Percentiles rank a stretch among this genome's conserved stretches.
Evolutionary conservation across 2,113 vertebrate genomes (phyloP).

Genomic region (Otolemur garnettii): DNA sequence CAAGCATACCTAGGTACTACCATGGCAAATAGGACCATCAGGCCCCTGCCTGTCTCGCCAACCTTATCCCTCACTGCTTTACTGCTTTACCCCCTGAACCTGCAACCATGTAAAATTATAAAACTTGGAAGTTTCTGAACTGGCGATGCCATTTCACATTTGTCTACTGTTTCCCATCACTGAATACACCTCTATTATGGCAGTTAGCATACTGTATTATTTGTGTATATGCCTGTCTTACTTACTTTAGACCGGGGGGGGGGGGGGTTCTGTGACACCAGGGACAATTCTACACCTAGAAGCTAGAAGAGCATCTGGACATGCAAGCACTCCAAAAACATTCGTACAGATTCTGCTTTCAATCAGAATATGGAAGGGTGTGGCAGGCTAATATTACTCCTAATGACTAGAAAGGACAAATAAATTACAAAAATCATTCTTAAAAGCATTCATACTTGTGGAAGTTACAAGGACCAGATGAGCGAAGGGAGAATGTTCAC

Average conservation of each 20-base stretch:
- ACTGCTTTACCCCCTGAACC: not conserved
- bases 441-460: not conserved
- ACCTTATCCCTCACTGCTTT: not conserved
- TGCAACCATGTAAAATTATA: not conserved
- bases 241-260: constrained; percentile 43
- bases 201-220: not conserved
- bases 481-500: not conserved
- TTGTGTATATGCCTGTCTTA: not conserved
- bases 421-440: constrained; percentile 4
- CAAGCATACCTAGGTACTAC: not conserved
- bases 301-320: not conserved
- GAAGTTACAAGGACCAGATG: not conserved
- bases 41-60: not conserved
- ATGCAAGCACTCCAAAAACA: constrained; percentile 10
- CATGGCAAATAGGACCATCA: not conserved
- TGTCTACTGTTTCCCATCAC: not conserved
- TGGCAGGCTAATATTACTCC: not conserved
- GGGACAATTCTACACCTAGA: not conserved
- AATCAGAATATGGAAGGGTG: not conserved
- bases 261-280: not conserved
- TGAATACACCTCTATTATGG: not conserved
- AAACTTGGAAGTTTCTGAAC: not conserved
- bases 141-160: not conserved
- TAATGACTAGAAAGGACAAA: constrained; percentile 34
- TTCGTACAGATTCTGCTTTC: not conserved